Conservation (phyloP, 2,797 vertebrate species). For the Hybognathus amarus region DNA sequence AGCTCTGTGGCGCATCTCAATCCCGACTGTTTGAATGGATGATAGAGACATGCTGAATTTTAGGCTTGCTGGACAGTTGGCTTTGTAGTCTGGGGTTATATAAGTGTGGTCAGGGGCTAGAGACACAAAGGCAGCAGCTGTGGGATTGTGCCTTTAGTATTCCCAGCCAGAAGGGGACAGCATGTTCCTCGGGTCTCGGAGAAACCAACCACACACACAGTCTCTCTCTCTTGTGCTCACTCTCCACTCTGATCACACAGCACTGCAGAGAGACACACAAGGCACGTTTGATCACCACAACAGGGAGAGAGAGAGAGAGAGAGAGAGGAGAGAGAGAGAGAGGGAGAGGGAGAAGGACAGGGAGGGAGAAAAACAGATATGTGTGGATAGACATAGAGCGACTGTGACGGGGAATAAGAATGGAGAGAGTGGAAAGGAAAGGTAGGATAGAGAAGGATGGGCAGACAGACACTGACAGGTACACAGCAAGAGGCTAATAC, state of each 20-base stretch:
- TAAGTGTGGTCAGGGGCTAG: conserved; percentile 60
- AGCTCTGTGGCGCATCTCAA: background rate
- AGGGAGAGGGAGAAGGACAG: conserved; percentile 26
- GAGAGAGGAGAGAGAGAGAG: conserved; percentile 10
- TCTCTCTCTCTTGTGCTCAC: conserved; percentile 25
- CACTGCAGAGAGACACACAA: conserved; percentile 63
- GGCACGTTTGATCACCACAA: conserved; percentile 62
- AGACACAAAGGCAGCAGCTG: conserved; percentile 58
- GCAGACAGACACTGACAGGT: conserved; percentile 41
- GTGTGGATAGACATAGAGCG: conserved; percentile 4
- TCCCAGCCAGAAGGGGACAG: conserved; percentile 64
- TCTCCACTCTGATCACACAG: conserved; percentile 59
- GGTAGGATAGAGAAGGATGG: conserved; percentile 13
- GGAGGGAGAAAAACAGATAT: conserved; percentile 6
- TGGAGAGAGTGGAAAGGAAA: conserved; percentile 17
- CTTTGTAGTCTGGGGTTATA: conserved; percentile 66
- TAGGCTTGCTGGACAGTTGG: conserved; percentile 29
- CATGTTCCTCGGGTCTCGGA: conserved; percentile 55
- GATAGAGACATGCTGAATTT: background rate
- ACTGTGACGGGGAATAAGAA: conserved; percentile 14
- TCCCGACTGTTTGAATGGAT: background rate
- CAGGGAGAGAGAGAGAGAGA: no score
- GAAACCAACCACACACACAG: conserved; percentile 26
- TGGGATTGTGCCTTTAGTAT: conserved; percentile 60
- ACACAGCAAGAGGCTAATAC: conserved; percentile 45